Evolutionary conservation across 2,113 vertebrate species (phyloP), one percentile per base, ranked within the genome.

Genomic region (Carassius carassius): DNA sequence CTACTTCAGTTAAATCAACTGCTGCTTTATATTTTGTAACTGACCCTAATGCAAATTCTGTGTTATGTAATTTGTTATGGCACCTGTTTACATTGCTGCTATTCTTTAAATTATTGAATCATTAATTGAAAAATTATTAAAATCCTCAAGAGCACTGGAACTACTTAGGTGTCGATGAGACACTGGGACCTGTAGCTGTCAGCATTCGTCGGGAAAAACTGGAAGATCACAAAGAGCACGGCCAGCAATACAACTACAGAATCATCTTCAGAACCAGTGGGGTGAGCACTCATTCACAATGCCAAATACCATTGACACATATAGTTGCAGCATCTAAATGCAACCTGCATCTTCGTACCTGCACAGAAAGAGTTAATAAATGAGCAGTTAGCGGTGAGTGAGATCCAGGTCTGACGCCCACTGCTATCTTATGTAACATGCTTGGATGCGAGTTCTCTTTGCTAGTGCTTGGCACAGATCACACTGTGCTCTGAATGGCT

Each of bases 241-340:
- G 97, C 58, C 96, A 97, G 82, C 97, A 98, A 8, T 99, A 98
- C 90, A 98, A 97, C 93, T 99, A 97, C 92, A 92, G 98, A 75
- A 95, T 99, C 91, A 97, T 99, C 94, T 98, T 99, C 93, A 94
- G 98, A 92, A 98, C 97, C 56, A 99, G 98, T 63, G 98, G 99
- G 97, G 98, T 99, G 91, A 94, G 92, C 84, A 9, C 58, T 32
- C 16, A 37, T 13, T 70, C 25, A 58, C 14, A 17, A 23, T 37
- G 49, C 7, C 3, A 4, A 72, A 35, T 63, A 3, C 51, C 13
- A 56, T 63, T 69, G 58, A n/a, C 19, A 32, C 13, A 19, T 77
- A 23, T 77, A 23, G 51, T 49, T 62, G 23, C n/a, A 65, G n/a
- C 25, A 4, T 58, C n/a, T 76, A 13, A 82, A 56, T 75, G 7